Base-by-base conservation (phyloP, 2,888 invertebrate genomes). In the Eilema griseolum region DNA sequence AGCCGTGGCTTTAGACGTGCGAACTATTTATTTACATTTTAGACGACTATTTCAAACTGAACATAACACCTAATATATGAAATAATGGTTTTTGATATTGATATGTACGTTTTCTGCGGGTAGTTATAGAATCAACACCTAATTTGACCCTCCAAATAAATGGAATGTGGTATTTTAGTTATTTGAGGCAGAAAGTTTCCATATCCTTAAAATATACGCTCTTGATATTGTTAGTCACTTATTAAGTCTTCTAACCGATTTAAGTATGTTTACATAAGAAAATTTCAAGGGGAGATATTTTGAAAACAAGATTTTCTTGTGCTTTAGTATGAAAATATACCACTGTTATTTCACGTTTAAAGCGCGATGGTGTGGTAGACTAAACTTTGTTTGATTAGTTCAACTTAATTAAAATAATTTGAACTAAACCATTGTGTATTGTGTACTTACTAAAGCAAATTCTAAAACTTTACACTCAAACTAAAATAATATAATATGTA, bases 131-230 rank as follows among this genome's bases (percentile, higher is more conserved):
- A 74, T 73, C 66, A 78, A 74, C 70, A 69, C 67, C 77, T 74
- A 73, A 75, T 77, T 70, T 79, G 77, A 77, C 74, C 73, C 78
- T 76, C 68, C 74, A 74, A 70, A 81, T 80, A 83, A 83, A 85
- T 89, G 91, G 91, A 91, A 91, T 91, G 90, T 91, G 86, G 82
- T 79, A 84, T 84, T 82, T 83, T 82, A 52, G 84, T 82, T 80
- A 80, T 76, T 80, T 79, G 69, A 77, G 73, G 73, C 76, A 78
- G 79, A 83, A 79, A 78, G 70, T 77, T 70, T 80, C 77, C 77
- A 78, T 81, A 83, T 74, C 56, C 67, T 59, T 73, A 61, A 28
- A 64, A 64, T 28, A 46, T n/a, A 52, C 28, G n/a, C 52, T 4
- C 26, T 0, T 62, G 24, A 63, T 24, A 37, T 62, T 37, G n/a